A percentile compares a stretch with the other conserved stretches of the same genome.
phyloP scores from a whole-genome alignment of 2,888 invertebrate species.

The Drosophila niveifrons region DNA sequence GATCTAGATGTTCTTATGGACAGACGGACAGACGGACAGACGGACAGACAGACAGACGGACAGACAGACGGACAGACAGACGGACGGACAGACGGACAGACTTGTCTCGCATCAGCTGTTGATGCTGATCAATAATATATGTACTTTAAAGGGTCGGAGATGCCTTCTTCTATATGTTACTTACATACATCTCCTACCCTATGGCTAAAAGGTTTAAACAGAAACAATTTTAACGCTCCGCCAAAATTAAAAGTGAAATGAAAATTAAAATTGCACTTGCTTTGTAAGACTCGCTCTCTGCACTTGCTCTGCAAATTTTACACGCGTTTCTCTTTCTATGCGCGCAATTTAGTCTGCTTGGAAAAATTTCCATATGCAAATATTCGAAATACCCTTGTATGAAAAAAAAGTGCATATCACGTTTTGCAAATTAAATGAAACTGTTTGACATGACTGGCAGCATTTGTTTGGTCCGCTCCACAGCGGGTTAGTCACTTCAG shows the following conservation, averaged over 20 bases:
- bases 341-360: not conserved
- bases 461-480: not conserved
- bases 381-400: conserved; percentile 16
- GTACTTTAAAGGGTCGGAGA: no score
- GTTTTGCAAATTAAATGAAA: conserved; percentile 64
- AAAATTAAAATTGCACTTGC: not conserved
- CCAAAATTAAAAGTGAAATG: not conserved
- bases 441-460: conserved; percentile 8
- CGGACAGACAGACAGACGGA: no score
- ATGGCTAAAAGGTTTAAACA: no score
- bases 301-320: not conserved
- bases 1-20: no score
- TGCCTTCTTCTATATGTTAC: no score
- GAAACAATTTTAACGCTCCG: no score
- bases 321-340: not conserved
- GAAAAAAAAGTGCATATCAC: conserved; percentile 38
- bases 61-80: no score
- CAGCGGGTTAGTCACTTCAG: not conserved
- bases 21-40: no score
- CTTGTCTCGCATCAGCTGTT: no score
- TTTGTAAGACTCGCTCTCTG: not conserved
- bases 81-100: no score
- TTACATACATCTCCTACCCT: no score
- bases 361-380: conserved; percentile 41
- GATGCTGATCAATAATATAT: no score